Evolutionary conservation across 2,113 vertebrate species (phyloP).

Genomic region (Halichoeres trimaculatus): DNA sequence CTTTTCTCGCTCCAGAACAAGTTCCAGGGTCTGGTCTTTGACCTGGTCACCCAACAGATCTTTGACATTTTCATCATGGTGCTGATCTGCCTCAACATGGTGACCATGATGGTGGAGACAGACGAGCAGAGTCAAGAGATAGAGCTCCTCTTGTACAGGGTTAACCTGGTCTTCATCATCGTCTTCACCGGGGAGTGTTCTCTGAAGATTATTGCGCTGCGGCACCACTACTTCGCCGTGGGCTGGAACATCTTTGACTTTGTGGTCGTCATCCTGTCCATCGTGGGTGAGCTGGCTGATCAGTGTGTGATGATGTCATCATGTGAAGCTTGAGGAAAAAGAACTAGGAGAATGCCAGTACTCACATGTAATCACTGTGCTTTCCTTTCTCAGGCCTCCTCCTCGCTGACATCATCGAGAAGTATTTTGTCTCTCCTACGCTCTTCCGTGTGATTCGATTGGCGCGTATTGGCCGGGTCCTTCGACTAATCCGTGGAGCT

Average conservation of each 20-base stretch:
- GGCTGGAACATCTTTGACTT: conserved; percentile 99
- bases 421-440: conserved; percentile 94
- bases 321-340: no score
- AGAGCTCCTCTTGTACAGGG: conserved; percentile 85
- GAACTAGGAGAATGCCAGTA: no score
- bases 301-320: neutral
- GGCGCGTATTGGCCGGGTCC: conserved; percentile 92
- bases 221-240: conserved; percentile 90
- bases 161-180: conserved; percentile 92
- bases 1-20: conserved; percentile 41
- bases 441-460: conserved; percentile 95
- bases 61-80: conserved; percentile 97
- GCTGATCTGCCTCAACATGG: conserved; percentile 97
- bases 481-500: conserved; percentile 92
- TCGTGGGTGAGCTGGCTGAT: conserved; percentile 83
- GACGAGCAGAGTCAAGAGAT: conserved; percentile 90
- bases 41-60: conserved; percentile 90
- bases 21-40: conserved; percentile 86
- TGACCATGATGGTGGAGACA: conserved; percentile 98
- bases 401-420: conserved; percentile 93
- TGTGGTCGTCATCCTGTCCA: conserved; percentile 94
- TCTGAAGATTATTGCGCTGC: conserved; percentile 91
- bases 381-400: conserved; percentile 83
- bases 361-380: no score
- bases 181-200: conserved; percentile 91